Conservation (phyloP, 2,888 invertebrate genomes). For the Oligia latruncula region DNA sequence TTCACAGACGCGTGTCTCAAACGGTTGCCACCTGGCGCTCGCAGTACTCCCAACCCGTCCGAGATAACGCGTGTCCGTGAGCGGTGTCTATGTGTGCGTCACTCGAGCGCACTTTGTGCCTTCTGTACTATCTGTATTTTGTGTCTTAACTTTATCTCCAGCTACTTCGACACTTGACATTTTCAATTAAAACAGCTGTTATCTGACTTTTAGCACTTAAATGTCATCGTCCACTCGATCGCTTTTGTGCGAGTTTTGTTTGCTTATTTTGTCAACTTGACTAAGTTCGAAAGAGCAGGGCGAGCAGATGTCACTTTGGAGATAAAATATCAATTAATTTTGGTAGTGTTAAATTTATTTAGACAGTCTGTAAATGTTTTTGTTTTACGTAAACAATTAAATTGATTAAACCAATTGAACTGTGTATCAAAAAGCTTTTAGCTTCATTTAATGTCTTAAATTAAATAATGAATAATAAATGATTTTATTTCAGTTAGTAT, state of each 20-base stretch:
- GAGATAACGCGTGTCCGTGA: no score
- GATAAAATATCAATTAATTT: constrained; percentile 52
- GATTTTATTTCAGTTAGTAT: background rate
- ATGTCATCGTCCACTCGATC: constrained; percentile 29
- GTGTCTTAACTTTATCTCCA: background rate
- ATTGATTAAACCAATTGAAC: background rate
- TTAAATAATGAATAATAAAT: background rate
- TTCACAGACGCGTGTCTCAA: no score
- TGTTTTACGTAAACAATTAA: constrained; percentile 18
- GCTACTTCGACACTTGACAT: background rate
- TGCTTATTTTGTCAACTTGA: constrained; percentile 22
- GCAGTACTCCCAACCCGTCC: no score
- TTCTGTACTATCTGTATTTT: no score
- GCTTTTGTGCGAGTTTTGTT: constrained; percentile 41
- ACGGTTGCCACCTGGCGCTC: no score
- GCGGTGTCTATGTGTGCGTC: no score
- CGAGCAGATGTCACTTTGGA: constrained; percentile 40
- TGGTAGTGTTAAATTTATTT: constrained; percentile 16
- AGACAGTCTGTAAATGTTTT: background rate
- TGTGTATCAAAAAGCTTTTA: background rate
- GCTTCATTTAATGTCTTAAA: background rate
- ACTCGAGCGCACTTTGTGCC: no score
- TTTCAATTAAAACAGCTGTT: constrained; percentile 13
- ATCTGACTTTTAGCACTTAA: constrained; percentile 26
- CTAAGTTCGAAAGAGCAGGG: constrained; percentile 30